phyloP scores from a whole-genome alignment of 2,113 vertebrate species.

The Platysteira castanea region DNA sequence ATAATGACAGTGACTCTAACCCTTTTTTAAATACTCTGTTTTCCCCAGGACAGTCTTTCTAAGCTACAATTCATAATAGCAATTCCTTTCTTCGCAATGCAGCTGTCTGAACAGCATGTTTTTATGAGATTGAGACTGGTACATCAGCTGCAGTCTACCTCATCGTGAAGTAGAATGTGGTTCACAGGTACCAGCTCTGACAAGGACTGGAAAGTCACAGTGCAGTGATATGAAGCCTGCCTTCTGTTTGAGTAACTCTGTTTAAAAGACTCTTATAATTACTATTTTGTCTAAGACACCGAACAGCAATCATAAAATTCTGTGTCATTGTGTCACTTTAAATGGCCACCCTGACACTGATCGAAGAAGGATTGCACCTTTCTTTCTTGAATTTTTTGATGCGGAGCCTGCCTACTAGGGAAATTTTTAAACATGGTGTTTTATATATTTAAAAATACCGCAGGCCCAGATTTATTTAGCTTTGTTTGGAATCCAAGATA shows the following conservation, averaged over 20 bases:
- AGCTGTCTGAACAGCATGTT: background rate
- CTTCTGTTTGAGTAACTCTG: background rate
- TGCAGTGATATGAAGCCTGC: background rate
- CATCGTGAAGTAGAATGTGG: background rate
- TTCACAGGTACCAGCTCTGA: background rate
- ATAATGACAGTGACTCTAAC: background rate
- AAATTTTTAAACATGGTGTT: background rate
- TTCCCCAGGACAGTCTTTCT: background rate
- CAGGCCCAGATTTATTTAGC: background rate
- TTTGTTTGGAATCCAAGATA: slow-evolving; percentile 2
- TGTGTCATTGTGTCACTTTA: background rate
- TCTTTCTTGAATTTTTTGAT: background rate
- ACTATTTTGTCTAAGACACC: background rate
- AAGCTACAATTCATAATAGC: background rate
- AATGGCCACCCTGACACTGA: background rate
- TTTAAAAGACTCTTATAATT: background rate
- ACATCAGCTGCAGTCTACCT: background rate
- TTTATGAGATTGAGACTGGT: background rate
- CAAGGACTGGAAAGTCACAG: background rate
- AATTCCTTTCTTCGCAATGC: background rate
- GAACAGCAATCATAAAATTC: background rate
- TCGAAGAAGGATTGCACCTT: background rate
- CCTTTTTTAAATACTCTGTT: background rate
- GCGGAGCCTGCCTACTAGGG: background rate
- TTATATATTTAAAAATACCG: background rate